phyloP scores from a whole-genome alignment of 2,888 invertebrate species.

The Macrosiphum euphorbiae region DNA sequence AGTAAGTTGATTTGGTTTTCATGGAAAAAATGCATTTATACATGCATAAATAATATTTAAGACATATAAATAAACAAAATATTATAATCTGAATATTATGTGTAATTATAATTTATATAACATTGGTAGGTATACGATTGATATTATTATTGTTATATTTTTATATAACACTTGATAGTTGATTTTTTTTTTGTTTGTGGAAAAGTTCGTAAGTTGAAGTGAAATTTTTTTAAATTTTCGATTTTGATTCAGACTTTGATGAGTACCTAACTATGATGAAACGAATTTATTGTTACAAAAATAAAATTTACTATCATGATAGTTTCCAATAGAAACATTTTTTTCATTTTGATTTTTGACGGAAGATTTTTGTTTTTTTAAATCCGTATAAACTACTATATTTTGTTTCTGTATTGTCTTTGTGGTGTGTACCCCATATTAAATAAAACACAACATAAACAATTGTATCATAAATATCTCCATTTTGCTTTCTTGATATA shows the following conservation, averaged over 20 bases:
- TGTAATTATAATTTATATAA: neutral
- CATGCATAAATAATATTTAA: too few species aligned
- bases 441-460: neutral
- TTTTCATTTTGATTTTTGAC: neutral
- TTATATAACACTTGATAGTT: neutral
- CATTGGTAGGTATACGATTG: neutral
- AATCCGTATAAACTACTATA: neutral
- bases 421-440: neutral
- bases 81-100: too few species aligned
- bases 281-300: neutral
- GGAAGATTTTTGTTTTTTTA: neutral
- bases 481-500: neutral
- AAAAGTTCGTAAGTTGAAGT: neutral
- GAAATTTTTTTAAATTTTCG: neutral
- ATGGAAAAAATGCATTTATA: neutral
- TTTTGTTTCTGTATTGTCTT: neutral
- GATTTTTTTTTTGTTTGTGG: neutral
- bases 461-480: neutral
- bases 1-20: neutral
- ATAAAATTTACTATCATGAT: neutral
- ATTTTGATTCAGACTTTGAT: neutral
- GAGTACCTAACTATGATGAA: neutral
- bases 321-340: neutral
- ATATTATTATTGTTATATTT: neutral
- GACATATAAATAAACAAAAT: too few species aligned